Evolutionary conservation across 2,888 invertebrate species (phyloP), one percentile per base, ranked within the genome.

Genomic region (Agrochola litura): DNA sequence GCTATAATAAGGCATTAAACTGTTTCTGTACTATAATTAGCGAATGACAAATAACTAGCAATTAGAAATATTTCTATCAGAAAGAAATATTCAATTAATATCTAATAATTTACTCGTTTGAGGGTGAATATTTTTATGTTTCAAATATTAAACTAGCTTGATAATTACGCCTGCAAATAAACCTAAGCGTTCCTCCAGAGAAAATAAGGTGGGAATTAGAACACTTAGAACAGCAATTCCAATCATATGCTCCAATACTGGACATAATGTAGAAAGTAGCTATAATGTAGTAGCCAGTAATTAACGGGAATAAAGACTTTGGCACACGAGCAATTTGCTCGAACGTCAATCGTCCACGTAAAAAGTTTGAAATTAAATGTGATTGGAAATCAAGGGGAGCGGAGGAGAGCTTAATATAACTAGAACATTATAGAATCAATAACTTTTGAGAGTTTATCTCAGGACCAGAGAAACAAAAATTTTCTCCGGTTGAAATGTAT

Each of bases 1-100:
- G 77, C 79, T 77, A 76, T 19, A 46, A 2, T 30, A 12, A 30
- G 12, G 14, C 25, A 76, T 49, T 30, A 61, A 66, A 56, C 46
- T 19, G 54, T 81, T 49, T 49, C 2, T 6, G 10, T 41, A 77
- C n/a, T 46, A 67, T 76, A 67, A 76, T 67, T 76, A 46, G 76
- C 6, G 3, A 22, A 19, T 56, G 30, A 76, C 30, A 67, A 82
- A 76, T 56, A 16, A 66, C 22, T 5, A 16, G 4, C 12, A 6
- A 30, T 61, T 41, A 72, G 4, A 19, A 30, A 52, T 1, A 54
- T 54, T 79, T n/a, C 1, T 67, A 30, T 49, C 14, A 58, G 16
- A 56, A 14, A 46, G 14, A 46, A 12, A 46, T 46, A 46, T 46
- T 46, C 12, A 46, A 46, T 46, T 46, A 14, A 46, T 46, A 46